Base-by-base conservation (phyloP, 2,113 vertebrate species). In the Silurus glanis region DNA sequence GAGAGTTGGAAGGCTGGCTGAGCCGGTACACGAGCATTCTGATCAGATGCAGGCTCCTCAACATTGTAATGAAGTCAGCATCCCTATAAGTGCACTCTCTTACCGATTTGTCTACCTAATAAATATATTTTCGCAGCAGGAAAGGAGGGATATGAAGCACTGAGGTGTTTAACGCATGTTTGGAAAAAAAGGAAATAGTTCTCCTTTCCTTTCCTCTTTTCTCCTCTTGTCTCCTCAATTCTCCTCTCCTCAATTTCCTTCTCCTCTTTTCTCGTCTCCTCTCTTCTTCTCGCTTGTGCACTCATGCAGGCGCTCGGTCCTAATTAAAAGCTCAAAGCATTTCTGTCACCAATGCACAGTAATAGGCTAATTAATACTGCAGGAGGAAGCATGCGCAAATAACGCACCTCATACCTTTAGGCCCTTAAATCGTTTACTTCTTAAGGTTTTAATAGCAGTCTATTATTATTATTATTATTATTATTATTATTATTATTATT, bases 301-400 rank as follows among this genome's bases (percentile, higher is more conserved):
- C 93, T 95, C 93, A 93, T 94, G 93, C 95, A 95, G 91, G 92
- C 91, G 92, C 93, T 91, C 92, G 91, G 93, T 92, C 93, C 94
- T 95, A 95, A 96, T 96, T 95, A 96, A 95, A 96, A 95, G 93
- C 94, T 95, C 94, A 94, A 92, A 95, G 94, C 94, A 82, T 94
- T 92, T 92, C 93, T 91, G 92, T 95, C 94, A 95, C 94, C 94
- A 94, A 95, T 93, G 92, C 93, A 93, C 92, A 94, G 93, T 95
- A 95, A 95, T 94, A 92, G 93, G 91, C 94, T 95, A 94, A 95
- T 95, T 95, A 95, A 95, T 95, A 94, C 94, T 92, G 91, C 61
- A 90, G 84, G 88, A 92, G 89, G 92, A 95, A 93, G 92, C 93
- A 92, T 94, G 94, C 90, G 80, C 83, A 90, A 94, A 92, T 93